These are phyloP conservation scores for Octomys mimax DNA, from an alignment of 2,797 vertebrate species.

Conservation along the genomic window DNA sequence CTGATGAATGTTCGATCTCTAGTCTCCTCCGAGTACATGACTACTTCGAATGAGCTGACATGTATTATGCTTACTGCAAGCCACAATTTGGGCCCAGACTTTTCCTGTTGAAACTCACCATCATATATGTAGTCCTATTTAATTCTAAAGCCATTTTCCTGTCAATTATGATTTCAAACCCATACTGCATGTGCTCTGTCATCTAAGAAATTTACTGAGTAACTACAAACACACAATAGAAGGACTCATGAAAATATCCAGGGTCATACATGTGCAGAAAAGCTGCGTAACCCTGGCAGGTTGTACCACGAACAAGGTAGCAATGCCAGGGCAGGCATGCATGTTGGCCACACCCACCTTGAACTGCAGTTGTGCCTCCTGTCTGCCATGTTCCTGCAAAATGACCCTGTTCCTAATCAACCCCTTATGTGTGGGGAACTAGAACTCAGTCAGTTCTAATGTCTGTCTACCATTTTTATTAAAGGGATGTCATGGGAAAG, in stretches of 20 bases:
- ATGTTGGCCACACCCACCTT: not conserved
- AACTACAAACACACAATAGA: slow-evolving; percentile 1
- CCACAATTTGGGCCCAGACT: not conserved
- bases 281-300: not conserved
- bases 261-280: not conserved
- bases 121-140: not conserved
- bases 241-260: not conserved
- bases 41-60: not conserved
- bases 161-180: slow-evolving; percentile 30
- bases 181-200: not conserved
- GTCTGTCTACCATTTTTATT: not conserved
- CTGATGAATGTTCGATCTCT: not conserved
- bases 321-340: not conserved
- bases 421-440: not conserved
- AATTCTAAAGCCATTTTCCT: not conserved
- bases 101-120: not conserved
- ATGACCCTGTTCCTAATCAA: not conserved
- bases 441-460: not conserved
- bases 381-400: not conserved
- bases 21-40: not conserved
- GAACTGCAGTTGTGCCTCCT: not conserved
- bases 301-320: not conserved
- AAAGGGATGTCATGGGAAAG: not conserved
- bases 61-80: not conserved
- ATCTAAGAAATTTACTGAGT: not conserved